Percentiles rank a stretch among this genome's conserved stretches.
phyloP scores from a whole-genome alignment of 2,113 vertebrate species.

The Hyaena hyaena region DNA sequence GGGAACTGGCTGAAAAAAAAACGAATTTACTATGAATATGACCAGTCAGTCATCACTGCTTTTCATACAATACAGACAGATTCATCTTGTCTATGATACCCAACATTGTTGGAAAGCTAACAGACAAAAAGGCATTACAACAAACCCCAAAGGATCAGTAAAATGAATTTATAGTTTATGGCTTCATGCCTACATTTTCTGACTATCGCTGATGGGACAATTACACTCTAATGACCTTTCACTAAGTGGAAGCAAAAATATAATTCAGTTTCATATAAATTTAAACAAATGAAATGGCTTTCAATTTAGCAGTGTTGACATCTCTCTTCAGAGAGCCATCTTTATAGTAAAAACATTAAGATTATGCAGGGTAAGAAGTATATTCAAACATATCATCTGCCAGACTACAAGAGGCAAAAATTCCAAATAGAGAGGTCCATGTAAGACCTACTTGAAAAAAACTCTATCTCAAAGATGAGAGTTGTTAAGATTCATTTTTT shows the following conservation, averaged over 20 bases:
- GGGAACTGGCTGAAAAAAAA: not conserved
- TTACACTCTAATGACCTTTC: constrained; percentile 75
- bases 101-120: constrained; percentile 44
- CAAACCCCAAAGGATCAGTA: constrained; percentile 44
- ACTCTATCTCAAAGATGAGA: not conserved
- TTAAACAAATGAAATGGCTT: constrained; percentile 73
- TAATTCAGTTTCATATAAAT: constrained; percentile 66
- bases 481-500: not conserved
- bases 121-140: constrained; percentile 61
- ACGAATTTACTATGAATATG: constrained; percentile 21
- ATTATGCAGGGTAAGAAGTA: constrained; percentile 7
- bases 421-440: not conserved
- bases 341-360: constrained; percentile 47
- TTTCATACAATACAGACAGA: constrained; percentile 10
- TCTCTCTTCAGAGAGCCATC: constrained; percentile 55
- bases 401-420: not conserved
- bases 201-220: constrained; percentile 65
- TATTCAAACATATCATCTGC: constrained; percentile 20
- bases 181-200: constrained; percentile 60
- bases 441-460: not conserved
- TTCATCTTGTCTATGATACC: not conserved
- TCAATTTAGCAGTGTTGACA: constrained; percentile 38
- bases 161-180: constrained; percentile 56
- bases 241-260: constrained; percentile 69
- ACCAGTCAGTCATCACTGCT: not conserved